Evolutionary conservation across 2,888 invertebrate genomes (phyloP).

Genomic region (Adineta ricciae): DNA sequence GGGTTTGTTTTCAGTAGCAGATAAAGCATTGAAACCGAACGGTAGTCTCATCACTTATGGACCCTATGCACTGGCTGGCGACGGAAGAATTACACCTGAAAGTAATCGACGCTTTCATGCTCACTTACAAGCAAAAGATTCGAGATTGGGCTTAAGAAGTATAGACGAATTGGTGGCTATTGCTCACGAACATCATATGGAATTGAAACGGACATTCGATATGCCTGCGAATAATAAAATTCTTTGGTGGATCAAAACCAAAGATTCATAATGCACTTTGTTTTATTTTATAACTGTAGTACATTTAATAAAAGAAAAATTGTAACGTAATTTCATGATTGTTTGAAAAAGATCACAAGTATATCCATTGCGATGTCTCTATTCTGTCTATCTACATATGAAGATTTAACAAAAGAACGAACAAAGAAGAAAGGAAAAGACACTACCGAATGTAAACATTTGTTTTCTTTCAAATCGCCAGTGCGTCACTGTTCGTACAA

Average conservation of each 20-base stretch:
- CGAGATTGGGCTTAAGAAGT: conserved; percentile 68
- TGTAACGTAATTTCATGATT: no score
- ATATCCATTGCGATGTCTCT: no score
- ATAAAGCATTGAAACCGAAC: conserved; percentile 55
- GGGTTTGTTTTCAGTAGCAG: conserved; percentile 66
- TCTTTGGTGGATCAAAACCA: conserved; percentile 44
- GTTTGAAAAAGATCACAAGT: no score
- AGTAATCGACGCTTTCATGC: conserved; percentile 71
- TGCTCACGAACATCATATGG: conserved; percentile 58
- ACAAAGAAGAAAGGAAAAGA: not conserved
- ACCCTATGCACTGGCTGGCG: conserved; percentile 38
- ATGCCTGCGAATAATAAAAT: conserved; percentile 81
- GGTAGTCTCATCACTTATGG: conserved; percentile 72
- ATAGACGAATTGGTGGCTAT: conserved; percentile 60
- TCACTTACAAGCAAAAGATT: conserved; percentile 55
- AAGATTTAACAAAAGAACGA: no score
- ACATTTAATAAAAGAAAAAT: no score
- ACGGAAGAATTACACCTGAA: conserved; percentile 69
- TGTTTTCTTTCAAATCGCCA: not conserved
- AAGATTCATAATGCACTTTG: not conserved
- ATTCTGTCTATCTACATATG: no score
- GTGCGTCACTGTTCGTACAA: no score
- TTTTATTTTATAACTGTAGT: not conserved
- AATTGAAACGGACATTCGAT: conserved; percentile 59
- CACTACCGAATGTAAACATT: not conserved